A percentile compares a stretch with the other conserved stretches of the same genome.
Conservation (phyloP, 2,797 vertebrate species). For the Borostomias antarcticus region DNA sequence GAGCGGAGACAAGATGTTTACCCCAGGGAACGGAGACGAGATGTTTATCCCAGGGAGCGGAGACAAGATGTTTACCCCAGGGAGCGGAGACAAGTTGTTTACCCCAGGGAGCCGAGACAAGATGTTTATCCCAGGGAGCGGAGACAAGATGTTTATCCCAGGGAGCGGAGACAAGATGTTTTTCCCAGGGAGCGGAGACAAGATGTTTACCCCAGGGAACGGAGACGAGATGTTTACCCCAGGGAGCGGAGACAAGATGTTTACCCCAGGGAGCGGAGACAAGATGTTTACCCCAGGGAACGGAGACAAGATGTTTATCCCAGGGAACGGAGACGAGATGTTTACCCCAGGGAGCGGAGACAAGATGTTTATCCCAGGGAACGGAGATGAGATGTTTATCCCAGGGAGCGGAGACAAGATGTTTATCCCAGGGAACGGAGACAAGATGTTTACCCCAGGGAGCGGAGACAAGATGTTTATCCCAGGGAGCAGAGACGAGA, state of each 20-base stretch:
- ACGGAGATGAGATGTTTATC: too few relatives aligned
- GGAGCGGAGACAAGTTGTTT: not conserved
- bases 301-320: not conserved
- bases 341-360: not conserved
- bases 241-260: not conserved
- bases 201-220: conserved; percentile 5
- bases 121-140: conserved; percentile 7
- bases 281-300: conserved; percentile 7
- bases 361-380: too few relatives aligned
- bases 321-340: too few relatives aligned
- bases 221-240: conserved; percentile 4
- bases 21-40: not conserved
- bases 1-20: not conserved
- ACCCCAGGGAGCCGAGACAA: not conserved
- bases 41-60: conserved; percentile 10
- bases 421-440: conserved; percentile 4
- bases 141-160: conserved; percentile 9
- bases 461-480: not conserved
- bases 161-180: not conserved
- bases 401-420: not conserved
- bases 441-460: conserved; percentile 6
- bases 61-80: conserved; percentile 5
- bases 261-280: not conserved
- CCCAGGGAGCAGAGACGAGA: too few relatives aligned
- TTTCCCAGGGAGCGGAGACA: not conserved